Conservation (phyloP, 2,888 invertebrate species). For the Eupithecia dodoneata region DNA sequence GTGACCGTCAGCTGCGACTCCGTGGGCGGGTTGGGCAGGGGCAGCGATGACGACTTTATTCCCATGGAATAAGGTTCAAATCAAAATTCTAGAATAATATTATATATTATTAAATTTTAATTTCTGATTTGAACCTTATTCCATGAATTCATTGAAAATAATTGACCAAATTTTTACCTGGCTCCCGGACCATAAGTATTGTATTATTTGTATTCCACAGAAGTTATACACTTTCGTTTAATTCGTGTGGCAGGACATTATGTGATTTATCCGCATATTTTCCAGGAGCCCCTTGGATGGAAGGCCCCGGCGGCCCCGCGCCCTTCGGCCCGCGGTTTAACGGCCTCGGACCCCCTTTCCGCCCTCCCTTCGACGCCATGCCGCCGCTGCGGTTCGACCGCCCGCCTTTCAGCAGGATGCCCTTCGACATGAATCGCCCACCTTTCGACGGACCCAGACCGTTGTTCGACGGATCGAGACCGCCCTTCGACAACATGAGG, state of each 20-base stretch:
- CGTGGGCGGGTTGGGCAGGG: too few relatives aligned
- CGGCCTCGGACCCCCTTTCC: conserved; percentile 71
- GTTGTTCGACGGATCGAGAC: conserved; percentile 55
- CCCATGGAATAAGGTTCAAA: too few relatives aligned
- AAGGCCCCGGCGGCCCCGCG: conserved; percentile 58
- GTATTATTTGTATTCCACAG: background rate
- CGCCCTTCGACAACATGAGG: conserved; percentile 54
- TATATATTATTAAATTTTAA: too few relatives aligned
- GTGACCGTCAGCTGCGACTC: too few relatives aligned
- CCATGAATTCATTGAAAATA: too few relatives aligned
- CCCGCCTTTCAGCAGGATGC: conserved; percentile 54
- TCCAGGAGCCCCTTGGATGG: conserved; percentile 75
- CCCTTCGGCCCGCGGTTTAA: conserved; percentile 76
- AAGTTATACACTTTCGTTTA: background rate
- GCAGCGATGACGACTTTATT: too few relatives aligned
- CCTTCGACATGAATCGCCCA: conserved; percentile 56
- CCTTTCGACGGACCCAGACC: conserved; percentile 57
- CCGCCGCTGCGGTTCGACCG: conserved; percentile 61
- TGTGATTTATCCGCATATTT: conserved; percentile 16
- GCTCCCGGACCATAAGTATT: background rate
- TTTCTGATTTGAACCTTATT: too few relatives aligned
- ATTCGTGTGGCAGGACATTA: conserved; percentile 5
- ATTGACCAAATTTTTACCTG: too few relatives aligned
- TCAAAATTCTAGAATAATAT: too few relatives aligned
- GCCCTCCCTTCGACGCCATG: conserved; percentile 63